Evolutionary conservation across 2,797 vertebrate species (phyloP).

Genomic region (Helicolenus hilgendorfi): DNA sequence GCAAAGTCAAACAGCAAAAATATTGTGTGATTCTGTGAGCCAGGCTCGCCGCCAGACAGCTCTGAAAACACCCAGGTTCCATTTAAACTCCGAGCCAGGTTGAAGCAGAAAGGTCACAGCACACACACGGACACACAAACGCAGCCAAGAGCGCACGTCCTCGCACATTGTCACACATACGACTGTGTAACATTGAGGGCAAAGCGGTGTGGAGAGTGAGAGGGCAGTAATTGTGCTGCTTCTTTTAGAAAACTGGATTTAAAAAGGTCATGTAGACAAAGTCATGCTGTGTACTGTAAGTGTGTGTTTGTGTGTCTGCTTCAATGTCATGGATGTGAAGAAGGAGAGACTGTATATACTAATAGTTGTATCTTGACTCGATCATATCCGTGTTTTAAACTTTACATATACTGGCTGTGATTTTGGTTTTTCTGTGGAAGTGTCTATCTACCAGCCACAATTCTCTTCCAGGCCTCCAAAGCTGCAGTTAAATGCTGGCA

Average conservation of each 20-base stretch:
- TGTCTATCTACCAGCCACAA: neutral
- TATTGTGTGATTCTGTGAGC: slow-evolving; percentile 20
- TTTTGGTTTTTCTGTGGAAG: neutral
- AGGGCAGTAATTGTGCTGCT: slow-evolving; percentile 5
- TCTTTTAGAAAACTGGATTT: slow-evolving; percentile 38
- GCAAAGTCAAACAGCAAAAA: slow-evolving; percentile 67
- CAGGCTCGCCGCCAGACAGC: slow-evolving; percentile 41
- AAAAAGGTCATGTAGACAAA: slow-evolving; percentile 54
- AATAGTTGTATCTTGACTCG: neutral
- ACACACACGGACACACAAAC: neutral
- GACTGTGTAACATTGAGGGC: neutral
- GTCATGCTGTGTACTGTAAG: neutral
- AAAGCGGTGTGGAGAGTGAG: slow-evolving; percentile 16
- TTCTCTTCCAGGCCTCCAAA: neutral
- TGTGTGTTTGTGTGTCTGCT: neutral
- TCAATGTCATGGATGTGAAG: neutral
- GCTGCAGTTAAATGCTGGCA: slow-evolving; percentile 25
- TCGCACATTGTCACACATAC: neutral
- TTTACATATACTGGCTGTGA: neutral
- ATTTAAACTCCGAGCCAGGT: slow-evolving; percentile 54
- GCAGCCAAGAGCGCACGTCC: neutral
- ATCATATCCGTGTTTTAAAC: neutral
- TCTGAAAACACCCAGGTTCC: slow-evolving; percentile 50
- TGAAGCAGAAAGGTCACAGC: slow-evolving; percentile 64
- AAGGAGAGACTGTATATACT: neutral